Conservation (phyloP, 92 coral and sea anemone species). For the Heliopora coerulea region DNA sequence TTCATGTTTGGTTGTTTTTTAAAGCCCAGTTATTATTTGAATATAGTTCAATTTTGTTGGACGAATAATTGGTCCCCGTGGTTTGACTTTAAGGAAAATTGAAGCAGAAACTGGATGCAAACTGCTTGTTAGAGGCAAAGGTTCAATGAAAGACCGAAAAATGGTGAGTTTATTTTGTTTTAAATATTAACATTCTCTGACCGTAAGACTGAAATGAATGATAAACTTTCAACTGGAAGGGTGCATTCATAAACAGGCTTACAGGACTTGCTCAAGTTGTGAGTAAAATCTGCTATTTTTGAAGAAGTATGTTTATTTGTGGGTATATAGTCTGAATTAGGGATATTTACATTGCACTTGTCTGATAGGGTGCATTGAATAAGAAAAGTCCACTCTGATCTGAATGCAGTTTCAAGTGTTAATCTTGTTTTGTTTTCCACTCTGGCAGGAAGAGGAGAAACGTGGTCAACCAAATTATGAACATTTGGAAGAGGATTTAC, state of each 20-base stretch:
- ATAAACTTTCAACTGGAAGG: too few species aligned
- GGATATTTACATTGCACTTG: too few species aligned
- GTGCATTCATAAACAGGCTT: too few species aligned
- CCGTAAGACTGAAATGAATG: too few species aligned
- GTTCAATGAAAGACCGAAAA: constrained; percentile 97
- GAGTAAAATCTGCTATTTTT: too few species aligned
- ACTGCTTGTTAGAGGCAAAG: constrained; percentile 88
- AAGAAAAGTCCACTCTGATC: too few species aligned
- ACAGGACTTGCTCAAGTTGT: too few species aligned
- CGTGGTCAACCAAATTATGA: constrained; percentile 97
- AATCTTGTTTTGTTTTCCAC: neutral
- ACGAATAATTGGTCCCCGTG: constrained; percentile 95
- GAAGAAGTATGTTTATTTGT: too few species aligned
- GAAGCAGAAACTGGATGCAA: constrained; percentile 88
- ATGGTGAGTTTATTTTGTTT: constrained; percentile 74
- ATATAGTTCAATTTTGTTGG: constrained; percentile 95
- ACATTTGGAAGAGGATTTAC: constrained; percentile 92
- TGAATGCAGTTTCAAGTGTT: neutral
- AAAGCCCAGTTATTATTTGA: neutral
- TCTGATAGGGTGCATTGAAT: too few species aligned
- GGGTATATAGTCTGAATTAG: too few species aligned
- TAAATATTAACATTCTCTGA: too few species aligned
- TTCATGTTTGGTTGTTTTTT: too few species aligned
- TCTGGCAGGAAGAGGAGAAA: constrained; percentile 86
- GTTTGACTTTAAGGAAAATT: constrained; percentile 84